Evolutionary conservation across 2,113 vertebrate genomes (phyloP).

Genomic region (Catharus minimus): DNA sequence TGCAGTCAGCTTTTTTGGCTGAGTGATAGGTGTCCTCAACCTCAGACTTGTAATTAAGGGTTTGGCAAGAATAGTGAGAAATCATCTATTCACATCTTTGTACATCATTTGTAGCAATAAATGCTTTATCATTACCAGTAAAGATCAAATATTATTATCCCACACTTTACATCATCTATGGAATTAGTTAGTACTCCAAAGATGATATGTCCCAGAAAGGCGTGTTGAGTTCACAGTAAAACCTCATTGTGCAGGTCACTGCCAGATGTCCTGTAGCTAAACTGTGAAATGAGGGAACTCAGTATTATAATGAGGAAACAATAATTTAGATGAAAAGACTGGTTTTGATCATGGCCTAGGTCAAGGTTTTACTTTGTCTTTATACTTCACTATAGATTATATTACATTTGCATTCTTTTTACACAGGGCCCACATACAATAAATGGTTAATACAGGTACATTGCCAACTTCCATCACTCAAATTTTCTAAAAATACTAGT

Average conservation of each 20-base stretch:
- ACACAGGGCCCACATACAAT: rapidly evolving
- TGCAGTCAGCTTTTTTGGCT: background rate
- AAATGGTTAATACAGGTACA: background rate
- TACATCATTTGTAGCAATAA: background rate
- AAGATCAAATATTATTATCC: background rate
- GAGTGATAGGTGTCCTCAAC: background rate
- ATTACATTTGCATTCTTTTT: background rate
- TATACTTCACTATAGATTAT: background rate
- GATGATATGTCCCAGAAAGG: background rate
- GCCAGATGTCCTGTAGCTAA: background rate
- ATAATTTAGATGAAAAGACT: background rate
- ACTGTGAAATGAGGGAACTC: background rate
- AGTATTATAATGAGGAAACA: background rate
- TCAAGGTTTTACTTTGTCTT: background rate
- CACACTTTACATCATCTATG: background rate
- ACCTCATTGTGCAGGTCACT: rapidly evolving
- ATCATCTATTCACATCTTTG: background rate
- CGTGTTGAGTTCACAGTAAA: background rate
- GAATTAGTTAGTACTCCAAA: background rate
- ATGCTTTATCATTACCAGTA: background rate
- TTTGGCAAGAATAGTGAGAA: background rate
- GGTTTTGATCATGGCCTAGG: background rate
- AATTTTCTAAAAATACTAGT: background rate
- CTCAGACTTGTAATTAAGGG: background rate
- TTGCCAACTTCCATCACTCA: background rate